Evolutionary conservation across 1,140 invertebrate species (phyloP), one percentile per base, ranked within the genome.

Genomic region (Conus betulinus): DNA sequence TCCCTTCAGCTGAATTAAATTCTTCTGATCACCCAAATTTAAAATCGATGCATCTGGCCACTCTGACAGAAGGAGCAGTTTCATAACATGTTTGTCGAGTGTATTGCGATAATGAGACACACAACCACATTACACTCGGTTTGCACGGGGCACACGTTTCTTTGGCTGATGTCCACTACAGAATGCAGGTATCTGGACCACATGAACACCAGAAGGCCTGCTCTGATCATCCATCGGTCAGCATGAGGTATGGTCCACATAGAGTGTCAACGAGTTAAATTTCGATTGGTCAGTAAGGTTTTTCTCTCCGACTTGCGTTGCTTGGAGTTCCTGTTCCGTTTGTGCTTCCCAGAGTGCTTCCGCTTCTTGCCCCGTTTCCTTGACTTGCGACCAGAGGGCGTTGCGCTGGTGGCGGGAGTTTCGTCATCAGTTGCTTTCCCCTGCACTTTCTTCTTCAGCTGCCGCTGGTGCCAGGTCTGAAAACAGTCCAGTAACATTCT

Each of bases 401-500:
- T n/a, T 23, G 81, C 39, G 81, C 51, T 83, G 39, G 53, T 57
- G 17, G 52, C 20, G 7, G 52, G 23, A n/a, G 10, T 0, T 5
- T n/a, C 10, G 82, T 63, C 57, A 5, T 53, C 82, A 0, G 53
- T 23, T 5, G 5, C 20, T 11, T 23, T 11, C 63, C 11, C 6
- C 23, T 7, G 53, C n/a, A 20, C 8, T 60, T 67, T 67, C 27
- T 84, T 84, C 57, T 39, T 84, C 23, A 25, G 57, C 55, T 13
- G 53, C 11, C 53, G 20, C n/a, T 84, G 82, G n/a, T 84, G 82
- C 82, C 82, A 84, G 23, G 39, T 53, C 82, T 60, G 82, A 55
- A 51, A 55, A 23, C 51, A 55, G 53, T 27, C 10, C 52, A 51
- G 51, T 39, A 81, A 81, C n/a, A 39, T 39, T 39, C 39, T 39